Base-by-base conservation (phyloP, 2,797 vertebrate genomes). In the Psittacula derbiana region DNA sequence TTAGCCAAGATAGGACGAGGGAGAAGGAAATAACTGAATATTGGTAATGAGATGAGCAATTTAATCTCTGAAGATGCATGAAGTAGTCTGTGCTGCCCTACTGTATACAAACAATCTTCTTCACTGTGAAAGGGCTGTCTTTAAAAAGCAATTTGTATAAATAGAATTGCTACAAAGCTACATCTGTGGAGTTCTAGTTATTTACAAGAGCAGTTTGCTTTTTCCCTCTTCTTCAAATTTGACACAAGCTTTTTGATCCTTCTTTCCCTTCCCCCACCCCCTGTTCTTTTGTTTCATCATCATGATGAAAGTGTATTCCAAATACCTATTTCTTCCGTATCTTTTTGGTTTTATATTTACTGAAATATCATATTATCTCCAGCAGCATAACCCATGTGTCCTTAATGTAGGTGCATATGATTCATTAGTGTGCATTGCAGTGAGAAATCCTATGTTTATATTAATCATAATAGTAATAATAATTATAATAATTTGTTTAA, bases 241-340 rank as follows among this genome's bases (percentile, higher is more conserved):
- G 20, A 28, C 10, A 36, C 4, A 49, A 41, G 8, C 53, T 57
- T 40, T 67, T 46, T 72, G 23, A 23, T 33, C 13, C 9, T 61
- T 66, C 4, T 20, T 8, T 0, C 1, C 2, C 12, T 4, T 5
- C 6, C 4, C 17, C 11, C 8, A 33, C 21, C 53, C 20, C 12
- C 31, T 21, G 20, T 27, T 74, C 43, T 61, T 61, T 79, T 52
- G 4, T 50, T 80, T 84, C 30, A 8, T 33, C 5, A 31, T 70
- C 4, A 11, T 69, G 15, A 13, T 74, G 15, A 69, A 79, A 69
- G 12, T 52, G 24, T 70, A 24, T 30, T 43, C 14, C 11, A 75
- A 43, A 10, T 33, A 11, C 4, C 2, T 65, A 30, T 74, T 64
- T 69, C 16, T 57, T 65, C 23, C 8, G n/a, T 46, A 12, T 67